Conservation (phyloP, 2,797 vertebrate species). For the Coregonus suidteri region DNA sequence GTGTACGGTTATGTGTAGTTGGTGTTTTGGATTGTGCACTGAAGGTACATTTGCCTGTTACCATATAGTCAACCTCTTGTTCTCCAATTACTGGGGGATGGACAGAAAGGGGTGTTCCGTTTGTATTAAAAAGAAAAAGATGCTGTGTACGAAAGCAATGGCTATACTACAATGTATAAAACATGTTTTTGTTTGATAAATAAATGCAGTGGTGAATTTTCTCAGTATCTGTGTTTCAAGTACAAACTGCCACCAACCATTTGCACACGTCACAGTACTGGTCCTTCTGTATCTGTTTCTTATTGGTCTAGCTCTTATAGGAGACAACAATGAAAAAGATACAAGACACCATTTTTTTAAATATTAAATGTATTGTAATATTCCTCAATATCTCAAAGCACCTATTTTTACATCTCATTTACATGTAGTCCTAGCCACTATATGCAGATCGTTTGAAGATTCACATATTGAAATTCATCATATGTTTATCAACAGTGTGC, state of each 20-base stretch:
- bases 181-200: not conserved
- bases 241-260: not conserved
- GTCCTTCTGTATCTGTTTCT: not conserved
- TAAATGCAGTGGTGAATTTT: not conserved
- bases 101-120: not conserved
- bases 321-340: not conserved
- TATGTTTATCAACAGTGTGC: not conserved
- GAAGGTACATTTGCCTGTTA: not conserved
- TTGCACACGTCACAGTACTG: not conserved
- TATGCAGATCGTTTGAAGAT: not conserved
- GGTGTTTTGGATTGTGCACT: not conserved
- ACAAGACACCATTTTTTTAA: not conserved
- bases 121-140: not conserved
- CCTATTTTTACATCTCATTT: not conserved
- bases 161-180: conserved; percentile 1
- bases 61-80: not conserved
- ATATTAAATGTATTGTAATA: not conserved
- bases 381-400: not conserved
- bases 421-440: not conserved
- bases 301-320: not conserved
- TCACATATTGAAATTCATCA: not conserved
- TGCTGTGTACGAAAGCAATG: not conserved
- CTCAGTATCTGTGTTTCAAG: not conserved
- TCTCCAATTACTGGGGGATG: not conserved
- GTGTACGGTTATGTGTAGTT: not conserved